Base-by-base conservation (phyloP, 2,797 vertebrate genomes). In the Spinus olivaceus region DNA sequence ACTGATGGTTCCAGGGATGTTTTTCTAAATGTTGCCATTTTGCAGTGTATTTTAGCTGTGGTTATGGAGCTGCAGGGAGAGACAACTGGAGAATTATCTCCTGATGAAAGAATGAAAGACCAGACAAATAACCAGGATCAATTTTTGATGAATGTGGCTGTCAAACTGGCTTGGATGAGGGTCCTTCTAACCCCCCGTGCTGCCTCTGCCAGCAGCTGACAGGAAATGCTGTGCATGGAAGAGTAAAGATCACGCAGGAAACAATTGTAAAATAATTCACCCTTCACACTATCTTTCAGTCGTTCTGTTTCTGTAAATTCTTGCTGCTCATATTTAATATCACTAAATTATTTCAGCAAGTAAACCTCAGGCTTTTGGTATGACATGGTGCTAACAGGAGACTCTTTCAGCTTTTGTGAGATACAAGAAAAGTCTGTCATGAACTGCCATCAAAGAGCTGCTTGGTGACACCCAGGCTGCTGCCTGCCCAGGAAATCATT, bases 321-420 rank as follows among this genome's bases (percentile, higher is more conserved):
- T 84, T 78, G 15, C 19, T 59, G 42, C 49, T 28, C 35, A 5
- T 60, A 24, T 93, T 93, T 92, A 78, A 44, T 61, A 82, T 1
- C 28, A 39, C 63, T 44, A 69, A 93, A 85, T 56, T 17, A 88
- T 90, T 79, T 37, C 57, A 64, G 49, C 44, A 41, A 44, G 69
- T 44, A 85, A 92, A 83, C 88, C 79, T 67, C 72, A 46, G 76
- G 53, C 37, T 94, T 78, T 23, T 72, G 60, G 24, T 46, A 32
- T 89, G 91, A 88, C 59, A 33, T 22, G 54, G 35, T 90, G 78
- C 77, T 86, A 95, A 92, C 78, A 77, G 63, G 56, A 93, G 41
- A 33, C 51, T 76, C 73, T 85, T 88, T 89, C 81, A 92, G 30
- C 63, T 86, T 76, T 53, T 54, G 80, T 51, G 39, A 44, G 83